phyloP scores from a whole-genome alignment of 2,797 vertebrate genomes.

The Hemibagrus guttatus region DNA sequence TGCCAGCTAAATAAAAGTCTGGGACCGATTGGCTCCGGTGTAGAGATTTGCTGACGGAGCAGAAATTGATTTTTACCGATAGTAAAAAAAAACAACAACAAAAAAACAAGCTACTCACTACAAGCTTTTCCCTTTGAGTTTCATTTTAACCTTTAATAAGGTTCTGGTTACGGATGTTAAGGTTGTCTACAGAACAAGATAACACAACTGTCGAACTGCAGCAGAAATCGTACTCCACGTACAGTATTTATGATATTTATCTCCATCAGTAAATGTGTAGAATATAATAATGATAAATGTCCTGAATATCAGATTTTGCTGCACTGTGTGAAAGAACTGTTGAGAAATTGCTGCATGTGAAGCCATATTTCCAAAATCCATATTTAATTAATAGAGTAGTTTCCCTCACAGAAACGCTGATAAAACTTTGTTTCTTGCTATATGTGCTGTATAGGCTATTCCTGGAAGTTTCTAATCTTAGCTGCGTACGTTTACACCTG shows the following conservation, averaged over 20 bases:
- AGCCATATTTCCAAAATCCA: conserved; percentile 4
- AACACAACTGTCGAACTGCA: neutral
- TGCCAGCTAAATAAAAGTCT: neutral
- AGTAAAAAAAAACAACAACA: neutral
- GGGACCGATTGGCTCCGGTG: neutral
- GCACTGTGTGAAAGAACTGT: neutral
- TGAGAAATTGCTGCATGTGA: neutral
- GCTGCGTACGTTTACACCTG: conserved; percentile 7
- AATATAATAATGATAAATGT: conserved; percentile 13
- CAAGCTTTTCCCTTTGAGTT: neutral
- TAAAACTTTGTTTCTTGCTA: neutral
- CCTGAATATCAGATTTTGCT: neutral
- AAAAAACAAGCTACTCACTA: neutral
- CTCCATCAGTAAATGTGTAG: neutral
- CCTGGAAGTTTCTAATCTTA: conserved; percentile 16
- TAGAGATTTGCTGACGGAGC: neutral
- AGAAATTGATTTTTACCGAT: neutral
- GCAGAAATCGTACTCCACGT: neutral
- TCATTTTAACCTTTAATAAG: neutral
- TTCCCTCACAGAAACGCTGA: conserved; percentile 8
- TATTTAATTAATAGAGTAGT: conserved; percentile 19
- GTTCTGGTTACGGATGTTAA: neutral
- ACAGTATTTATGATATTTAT: neutral
- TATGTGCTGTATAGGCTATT: conserved; percentile 18
- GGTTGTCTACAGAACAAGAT: neutral